Evolutionary conservation across 1,140 invertebrate species (phyloP), one percentile per base, ranked within the genome.

Genomic region (Drosophila sechellia): DNA sequence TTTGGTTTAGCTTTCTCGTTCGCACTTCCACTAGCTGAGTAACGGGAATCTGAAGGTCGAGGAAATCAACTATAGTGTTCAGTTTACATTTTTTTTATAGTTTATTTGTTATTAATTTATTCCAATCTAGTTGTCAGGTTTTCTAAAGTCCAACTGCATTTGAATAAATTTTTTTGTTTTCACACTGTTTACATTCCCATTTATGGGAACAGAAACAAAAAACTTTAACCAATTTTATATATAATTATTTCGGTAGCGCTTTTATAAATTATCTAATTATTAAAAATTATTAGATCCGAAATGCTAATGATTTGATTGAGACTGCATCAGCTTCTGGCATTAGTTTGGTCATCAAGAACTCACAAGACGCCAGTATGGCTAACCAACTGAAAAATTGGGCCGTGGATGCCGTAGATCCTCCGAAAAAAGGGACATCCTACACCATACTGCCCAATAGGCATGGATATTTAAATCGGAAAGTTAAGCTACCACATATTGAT

Each of bases 361-460:
- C 42, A 13, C 27, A 49, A 8, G 17, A 13, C 15, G 6, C 12
- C 46, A 25, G 34, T 15, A 35, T 52, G 35, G 46, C 48, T 13
- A 12, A 31, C 0, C 45, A 20, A 17, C n/a, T 40, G 4, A 34
- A 13, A 13, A 68, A 68, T 20, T 68, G 64, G 64, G 64, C 64
- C 12, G 64, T 68, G 5, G 60, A 68, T 12, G 64, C 64, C 1
- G 12, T 68, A 6, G 64, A 68, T 31, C 64, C 64, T 27, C 64
- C 64, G 1, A 17, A 31, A 3, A 25, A 13, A 5, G 39, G 13
- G 15, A 15, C 3, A 31, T 68, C 64, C n/a, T 68, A 53, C 4
- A 12, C 6, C 20, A 5, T 10, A 3, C 2, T 68, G n/a, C 40
- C 40, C 46, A 35, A 25, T 4, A 31, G 48, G n/a, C n/a, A 17